Evolutionary conservation across 35 echinoderm and acorn worm genomes (phyloP).

Genomic region (Apostichopus parvimensis): DNA sequence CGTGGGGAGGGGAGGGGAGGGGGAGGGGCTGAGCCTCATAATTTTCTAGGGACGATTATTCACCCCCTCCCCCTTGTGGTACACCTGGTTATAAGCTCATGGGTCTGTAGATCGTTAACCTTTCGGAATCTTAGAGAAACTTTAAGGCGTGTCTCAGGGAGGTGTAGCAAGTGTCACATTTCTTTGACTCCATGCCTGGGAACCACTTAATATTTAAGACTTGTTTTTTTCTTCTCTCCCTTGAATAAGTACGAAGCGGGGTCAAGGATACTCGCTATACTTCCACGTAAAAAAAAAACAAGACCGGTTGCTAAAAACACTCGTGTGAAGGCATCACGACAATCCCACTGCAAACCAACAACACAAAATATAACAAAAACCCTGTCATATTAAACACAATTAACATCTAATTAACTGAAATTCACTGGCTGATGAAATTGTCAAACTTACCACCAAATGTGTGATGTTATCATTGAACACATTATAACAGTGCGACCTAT

Average conservation of each 20-base stretch:
- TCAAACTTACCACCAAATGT: background rate
- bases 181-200: background rate
- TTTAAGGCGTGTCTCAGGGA: too few species aligned
- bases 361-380: background rate
- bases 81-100: too few species aligned
- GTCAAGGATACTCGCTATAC: background rate
- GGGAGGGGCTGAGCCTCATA: too few species aligned
- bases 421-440: background rate
- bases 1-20: too few species aligned
- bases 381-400: background rate
- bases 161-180: too few species aligned
- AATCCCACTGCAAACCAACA: background rate
- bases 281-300: background rate
- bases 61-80: too few species aligned
- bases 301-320: background rate
- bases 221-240: background rate
- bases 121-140: too few species aligned
- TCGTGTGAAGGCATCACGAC: background rate
- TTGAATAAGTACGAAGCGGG: background rate
- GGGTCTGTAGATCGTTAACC: too few species aligned
- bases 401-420: background rate
- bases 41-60: too few species aligned
- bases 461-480: background rate
- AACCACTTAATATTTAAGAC: background rate
- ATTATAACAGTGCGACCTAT: background rate